Evolutionary conservation across 1,140 invertebrate genomes (phyloP), one percentile per base, ranked within the genome.

Genomic region (Drosophila pruinosa): DNA sequence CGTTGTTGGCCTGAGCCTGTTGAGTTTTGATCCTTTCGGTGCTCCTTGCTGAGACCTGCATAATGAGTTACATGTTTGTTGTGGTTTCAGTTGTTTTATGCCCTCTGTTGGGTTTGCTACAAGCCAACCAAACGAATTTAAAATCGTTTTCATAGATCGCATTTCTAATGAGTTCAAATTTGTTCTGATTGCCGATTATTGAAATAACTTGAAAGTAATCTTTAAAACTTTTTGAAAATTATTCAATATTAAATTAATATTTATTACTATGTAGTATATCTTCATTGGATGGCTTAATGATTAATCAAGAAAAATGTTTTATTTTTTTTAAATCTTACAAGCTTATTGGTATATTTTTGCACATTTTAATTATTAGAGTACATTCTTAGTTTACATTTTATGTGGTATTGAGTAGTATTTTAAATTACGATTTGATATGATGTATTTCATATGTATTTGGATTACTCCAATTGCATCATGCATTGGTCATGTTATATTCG

Each of bases 1-100:
- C n/a, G 12, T 14, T 24, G 43, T 22, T 36, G 50, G 39, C 26
- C 48, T 57, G 10, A 39, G 28, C 41, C 48, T 69, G 48, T 52
- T 48, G 26, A 8, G 26, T 47, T 47, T 50, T 47, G 19, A 72
- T 45, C 41, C 58, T 48, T 31, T 34, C 24, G 47, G 14, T 54
- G 56, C 50, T 38, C 28, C 74, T 69, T 63, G 61, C 79, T 79
- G 72, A 78, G 80, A 85, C 76, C 86, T 73, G 77, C 73, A 86
- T 85, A 85, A 85, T 85, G 80, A 86, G 81, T 71, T 73, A 76
- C 68, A 77, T 86, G 81, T 80, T 83, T 85, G 76, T 31, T 62
- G 54, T 48, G 67, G 59, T 48, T 45, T 41, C 28, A 4, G 22
- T 45, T 63, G 47, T 43, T 63, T 52, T 38, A 57, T 26, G 26